Conservation (phyloP, 2,888 invertebrate genomes). For the Anthophora plumipes region DNA sequence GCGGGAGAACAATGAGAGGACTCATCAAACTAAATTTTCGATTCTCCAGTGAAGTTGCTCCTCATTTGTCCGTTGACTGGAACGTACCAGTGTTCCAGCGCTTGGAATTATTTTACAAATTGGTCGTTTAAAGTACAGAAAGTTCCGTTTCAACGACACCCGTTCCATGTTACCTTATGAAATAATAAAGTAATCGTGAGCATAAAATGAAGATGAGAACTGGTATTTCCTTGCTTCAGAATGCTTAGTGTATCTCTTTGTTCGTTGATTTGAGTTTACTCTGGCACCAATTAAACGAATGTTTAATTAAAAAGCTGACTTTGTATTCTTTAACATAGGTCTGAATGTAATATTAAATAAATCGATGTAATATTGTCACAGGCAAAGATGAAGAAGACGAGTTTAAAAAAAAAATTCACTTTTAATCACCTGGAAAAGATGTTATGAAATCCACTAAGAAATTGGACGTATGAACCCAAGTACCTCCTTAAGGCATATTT, state of each 20-base stretch:
- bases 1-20: constrained; percentile 23
- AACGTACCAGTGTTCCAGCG: neutral
- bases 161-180: neutral
- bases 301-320: neutral
- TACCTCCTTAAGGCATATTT: too few relatives aligned
- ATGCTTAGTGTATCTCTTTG: neutral
- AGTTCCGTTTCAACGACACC: constrained; percentile 5
- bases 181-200: constrained; percentile 8
- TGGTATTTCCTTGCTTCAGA: neutral
- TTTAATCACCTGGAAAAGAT: too few relatives aligned
- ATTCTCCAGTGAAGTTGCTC: constrained; percentile 31
- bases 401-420: too few relatives aligned
- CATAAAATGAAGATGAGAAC: constrained; percentile 8
- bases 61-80: constrained; percentile 8
- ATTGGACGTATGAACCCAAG: too few relatives aligned
- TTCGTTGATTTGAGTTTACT: neutral
- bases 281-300: neutral
- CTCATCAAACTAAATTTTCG: constrained; percentile 46
- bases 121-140: constrained; percentile 33
- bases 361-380: too few relatives aligned
- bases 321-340: neutral
- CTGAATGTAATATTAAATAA: too few relatives aligned
- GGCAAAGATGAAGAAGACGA: too few relatives aligned
- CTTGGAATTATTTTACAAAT: constrained; percentile 36
- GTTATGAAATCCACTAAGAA: too few relatives aligned